Percentiles rank a stretch among this genome's conserved stretches.
Conservation (phyloP, 2,888 invertebrate genomes). For the Thymelicus acteon region DNA sequence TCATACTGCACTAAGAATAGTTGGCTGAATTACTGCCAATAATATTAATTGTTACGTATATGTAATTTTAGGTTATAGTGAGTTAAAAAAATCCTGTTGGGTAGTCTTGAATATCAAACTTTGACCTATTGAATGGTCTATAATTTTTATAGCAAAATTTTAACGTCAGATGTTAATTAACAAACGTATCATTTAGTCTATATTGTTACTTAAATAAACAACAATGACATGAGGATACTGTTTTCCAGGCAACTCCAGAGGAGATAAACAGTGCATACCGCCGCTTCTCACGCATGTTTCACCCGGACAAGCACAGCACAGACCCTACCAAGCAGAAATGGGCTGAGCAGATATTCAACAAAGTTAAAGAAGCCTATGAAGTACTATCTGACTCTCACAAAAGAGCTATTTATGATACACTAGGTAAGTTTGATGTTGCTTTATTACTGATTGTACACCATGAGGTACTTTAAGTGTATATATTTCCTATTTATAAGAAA, state of each 20-base stretch:
- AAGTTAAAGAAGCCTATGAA: slow-evolving; percentile 97
- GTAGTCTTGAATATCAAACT: no score
- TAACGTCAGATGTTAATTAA: no score
- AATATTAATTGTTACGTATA: neutral
- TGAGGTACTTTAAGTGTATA: no score
- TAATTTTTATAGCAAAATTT: no score
- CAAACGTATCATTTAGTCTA: neutral
- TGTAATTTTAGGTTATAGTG: slow-evolving; percentile 37
- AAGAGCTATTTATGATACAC: slow-evolving; percentile 96
- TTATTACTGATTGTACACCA: neutral
- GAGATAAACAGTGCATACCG: slow-evolving; percentile 98
- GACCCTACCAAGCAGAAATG: slow-evolving; percentile 93
- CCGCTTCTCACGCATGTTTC: slow-evolving; percentile 95
- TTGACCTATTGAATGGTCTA: no score
- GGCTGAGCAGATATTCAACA: slow-evolving; percentile 96
- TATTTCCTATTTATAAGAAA: no score
- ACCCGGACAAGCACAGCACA: slow-evolving; percentile 97
- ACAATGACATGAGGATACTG: slow-evolving; percentile 1
- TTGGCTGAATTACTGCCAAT: neutral
- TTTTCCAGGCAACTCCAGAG: slow-evolving; percentile 92
- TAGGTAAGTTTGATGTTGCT: slow-evolving; percentile 63
- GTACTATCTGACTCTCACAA: slow-evolving; percentile 97
- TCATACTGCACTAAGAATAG: neutral
- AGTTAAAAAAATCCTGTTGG: neutral
- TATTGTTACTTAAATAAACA: neutral